These are phyloP conservation scores for Ginglymostoma cirratum DNA, from an alignment of 2,113 vertebrate species.

Conservation along the genomic window DNA sequence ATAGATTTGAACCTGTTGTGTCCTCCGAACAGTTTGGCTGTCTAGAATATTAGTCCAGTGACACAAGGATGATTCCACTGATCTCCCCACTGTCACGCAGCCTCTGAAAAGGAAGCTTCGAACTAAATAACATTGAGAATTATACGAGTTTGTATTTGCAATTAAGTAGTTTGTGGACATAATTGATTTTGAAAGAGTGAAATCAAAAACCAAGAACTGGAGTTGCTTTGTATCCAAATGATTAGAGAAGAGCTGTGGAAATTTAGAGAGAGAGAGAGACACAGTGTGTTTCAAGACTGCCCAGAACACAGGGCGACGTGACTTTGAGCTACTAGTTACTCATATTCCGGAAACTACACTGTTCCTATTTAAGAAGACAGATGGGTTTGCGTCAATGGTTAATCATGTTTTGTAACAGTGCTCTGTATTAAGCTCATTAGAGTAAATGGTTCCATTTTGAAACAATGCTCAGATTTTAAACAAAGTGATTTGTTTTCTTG, in stretches of 20 bases:
- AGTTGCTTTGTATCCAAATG: background rate
- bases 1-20: too few relatives aligned
- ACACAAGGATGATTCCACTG: too few relatives aligned
- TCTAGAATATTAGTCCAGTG: too few relatives aligned
- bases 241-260: background rate
- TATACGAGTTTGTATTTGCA: background rate
- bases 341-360: background rate
- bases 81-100: too few relatives aligned
- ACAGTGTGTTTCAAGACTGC: background rate
- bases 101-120: background rate
- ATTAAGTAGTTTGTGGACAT: background rate
- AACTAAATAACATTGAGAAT: background rate
- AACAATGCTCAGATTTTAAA: conserved; percentile 31
- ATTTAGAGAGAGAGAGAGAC: background rate
- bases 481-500: conserved; percentile 27
- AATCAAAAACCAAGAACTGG: background rate
- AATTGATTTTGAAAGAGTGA: background rate
- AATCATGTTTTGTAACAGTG: conserved; percentile 19
- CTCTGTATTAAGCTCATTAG: conserved; percentile 9
- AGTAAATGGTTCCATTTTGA: background rate
- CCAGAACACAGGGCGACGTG: background rate
- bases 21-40: too few relatives aligned
- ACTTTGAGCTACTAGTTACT: background rate
- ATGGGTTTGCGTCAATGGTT: conserved; percentile 8
- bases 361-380: background rate